Evolutionary conservation across 2,797 vertebrate species (phyloP), one percentile per base, ranked within the genome.

Genomic region (Paratrypauchen microcephalus): DNA sequence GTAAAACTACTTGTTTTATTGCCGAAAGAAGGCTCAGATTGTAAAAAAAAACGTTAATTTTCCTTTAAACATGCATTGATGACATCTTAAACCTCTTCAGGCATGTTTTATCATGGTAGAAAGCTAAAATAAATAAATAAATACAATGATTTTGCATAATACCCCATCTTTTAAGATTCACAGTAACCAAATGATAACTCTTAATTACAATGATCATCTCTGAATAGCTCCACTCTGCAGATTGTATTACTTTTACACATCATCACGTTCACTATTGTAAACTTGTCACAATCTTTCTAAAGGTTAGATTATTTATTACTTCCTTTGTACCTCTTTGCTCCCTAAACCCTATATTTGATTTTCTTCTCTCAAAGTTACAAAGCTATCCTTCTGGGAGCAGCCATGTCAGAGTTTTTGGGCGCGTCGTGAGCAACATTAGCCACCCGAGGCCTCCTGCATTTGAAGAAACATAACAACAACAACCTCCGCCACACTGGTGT

Each of bases 341-440:
- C 61, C 74, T 62, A 59, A 85, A 83, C 76, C 71, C 4, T 73
- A 84, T 67, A 86, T 90, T 86, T 88, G 85, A 89, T 89, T 89
- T 79, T 83, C 61, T 75, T 81, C 58, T 84, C 80, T 61, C 86
- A 86, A 85, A 91, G 87, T 89, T 89, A 88, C 88, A 78, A 82
- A 75, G 78, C 69, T 41, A 75, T 81, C 80, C 86, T 82, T 56
- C 26, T 68, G 86, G 83, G 85, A 73, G 21, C 24, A 68, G 74
- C 79, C 36, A 30, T 86, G 89, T 91, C 89, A 87, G 83, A 68
- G 68, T 70, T 89, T 86, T 78, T 68, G 75, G 87, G 63, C 86
- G 90, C 83, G 68, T 84, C 78, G 74, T 73, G 87, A 87, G 85
- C 84, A 77, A 80, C 86, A 80, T 73, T 82, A 57, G 76, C 84